phyloP scores from a whole-genome alignment of 2,888 invertebrate species.

The Esperia sulphurella region DNA sequence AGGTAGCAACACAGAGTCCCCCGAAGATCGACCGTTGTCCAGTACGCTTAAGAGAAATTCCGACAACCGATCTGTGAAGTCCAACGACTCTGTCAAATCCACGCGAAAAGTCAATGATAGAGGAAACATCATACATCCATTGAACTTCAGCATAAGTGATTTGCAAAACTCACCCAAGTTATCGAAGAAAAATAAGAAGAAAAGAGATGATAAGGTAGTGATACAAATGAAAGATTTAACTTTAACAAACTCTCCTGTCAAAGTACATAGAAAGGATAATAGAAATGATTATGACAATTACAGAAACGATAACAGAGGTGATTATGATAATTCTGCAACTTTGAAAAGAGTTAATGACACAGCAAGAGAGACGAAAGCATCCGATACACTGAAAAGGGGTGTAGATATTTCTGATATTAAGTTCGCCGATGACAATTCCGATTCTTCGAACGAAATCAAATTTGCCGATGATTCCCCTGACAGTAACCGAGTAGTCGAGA shows the following conservation, averaged over 20 bases:
- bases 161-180: constrained; percentile 63
- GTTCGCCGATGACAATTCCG: constrained; percentile 85
- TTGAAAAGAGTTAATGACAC: constrained; percentile 82
- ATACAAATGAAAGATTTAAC: constrained; percentile 69
- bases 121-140: constrained; percentile 67
- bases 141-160: constrained; percentile 73
- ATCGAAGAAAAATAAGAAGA: constrained; percentile 50
- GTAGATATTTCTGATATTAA: constrained; percentile 82
- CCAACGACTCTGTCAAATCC: constrained; percentile 60
- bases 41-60: constrained; percentile 51
- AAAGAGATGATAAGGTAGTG: constrained; percentile 46
- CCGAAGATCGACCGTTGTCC: constrained; percentile 77
- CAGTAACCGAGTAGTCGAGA: constrained; percentile 63
- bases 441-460: constrained; percentile 71
- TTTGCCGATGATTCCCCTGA: constrained; percentile 72
- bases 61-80: constrained; percentile 46
- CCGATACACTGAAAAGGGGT: constrained; percentile 72
- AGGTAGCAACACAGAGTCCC: constrained; percentile 84
- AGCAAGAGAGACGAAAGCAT: constrained; percentile 82
- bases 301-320: constrained; percentile 36
- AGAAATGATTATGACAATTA: constrained; percentile 42
- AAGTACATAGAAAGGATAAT: constrained; percentile 54
- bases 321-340: constrained; percentile 53
- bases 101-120: constrained; percentile 55
- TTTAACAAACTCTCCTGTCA: constrained; percentile 55